Evolutionary conservation across 2,113 vertebrate genomes (phyloP).

Genomic region (Gallinago paraguaiae): DNA sequence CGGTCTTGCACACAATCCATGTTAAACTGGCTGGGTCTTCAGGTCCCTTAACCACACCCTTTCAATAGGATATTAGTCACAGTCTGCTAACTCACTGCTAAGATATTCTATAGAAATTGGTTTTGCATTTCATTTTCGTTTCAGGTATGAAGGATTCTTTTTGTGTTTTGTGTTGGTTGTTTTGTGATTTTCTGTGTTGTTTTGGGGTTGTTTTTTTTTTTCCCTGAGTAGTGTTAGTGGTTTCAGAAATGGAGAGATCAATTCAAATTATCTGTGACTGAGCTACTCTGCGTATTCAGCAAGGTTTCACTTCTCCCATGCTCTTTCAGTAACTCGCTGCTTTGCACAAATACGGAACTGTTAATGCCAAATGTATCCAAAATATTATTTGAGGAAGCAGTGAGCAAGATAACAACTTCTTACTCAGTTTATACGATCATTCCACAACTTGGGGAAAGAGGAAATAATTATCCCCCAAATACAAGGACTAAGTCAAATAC

Average conservation of each 20-base stretch:
- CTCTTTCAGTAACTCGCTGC: background rate
- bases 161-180: background rate
- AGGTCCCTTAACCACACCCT: background rate
- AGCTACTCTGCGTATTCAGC: background rate
- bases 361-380: background rate
- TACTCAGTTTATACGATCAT: background rate
- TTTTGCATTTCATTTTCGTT: background rate
- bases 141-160: background rate
- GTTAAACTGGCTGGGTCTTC: background rate
- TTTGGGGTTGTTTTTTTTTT: background rate
- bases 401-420: background rate
- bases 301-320: slow-evolving; percentile 13
- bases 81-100: background rate
- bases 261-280: slow-evolving; percentile 3
- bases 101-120: background rate
- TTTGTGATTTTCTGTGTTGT: background rate
- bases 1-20: background rate
- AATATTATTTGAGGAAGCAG: background rate
- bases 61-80: background rate
- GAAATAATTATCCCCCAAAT: background rate
- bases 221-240: background rate
- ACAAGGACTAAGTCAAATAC: background rate
- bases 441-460: background rate
- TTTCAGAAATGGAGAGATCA: slow-evolving; percentile 3
- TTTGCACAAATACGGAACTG: background rate